Percentiles rank a stretch among this genome's conserved stretches.
Conservation (phyloP, 1,140 invertebrate species). For the Zaprionus nigranus region DNA sequence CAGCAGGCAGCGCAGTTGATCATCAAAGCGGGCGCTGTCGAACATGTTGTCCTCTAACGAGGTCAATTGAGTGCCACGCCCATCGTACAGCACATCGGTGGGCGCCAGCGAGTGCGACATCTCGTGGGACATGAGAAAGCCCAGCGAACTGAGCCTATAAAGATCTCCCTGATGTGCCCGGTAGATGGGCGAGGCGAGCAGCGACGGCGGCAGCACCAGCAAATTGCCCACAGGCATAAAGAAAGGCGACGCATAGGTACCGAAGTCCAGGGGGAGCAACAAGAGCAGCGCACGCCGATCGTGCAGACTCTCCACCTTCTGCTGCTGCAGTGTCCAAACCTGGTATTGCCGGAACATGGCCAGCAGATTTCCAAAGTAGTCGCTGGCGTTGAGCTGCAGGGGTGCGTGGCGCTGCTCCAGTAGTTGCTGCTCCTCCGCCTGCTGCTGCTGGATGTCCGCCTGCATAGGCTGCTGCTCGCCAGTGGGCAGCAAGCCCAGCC, state of each 20-base stretch:
- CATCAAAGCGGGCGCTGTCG: not conserved
- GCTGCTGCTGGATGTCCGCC: not conserved
- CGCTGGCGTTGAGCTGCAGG: slow-evolving; percentile 23
- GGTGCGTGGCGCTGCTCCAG: slow-evolving; percentile 32
- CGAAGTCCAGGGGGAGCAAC: slow-evolving; percentile 22
- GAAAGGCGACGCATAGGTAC: slow-evolving; percentile 52
- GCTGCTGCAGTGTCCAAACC: not conserved
- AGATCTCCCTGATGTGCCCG: slow-evolving; percentile 16
- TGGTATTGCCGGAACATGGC: slow-evolving; percentile 11
- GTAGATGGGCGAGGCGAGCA: slow-evolving; percentile 44
- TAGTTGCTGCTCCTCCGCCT: not conserved
- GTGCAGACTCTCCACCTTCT: not conserved
- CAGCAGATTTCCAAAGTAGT: slow-evolving; percentile 53
- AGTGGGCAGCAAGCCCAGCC: slow-evolving; percentile 44
- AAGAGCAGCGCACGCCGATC: not conserved
- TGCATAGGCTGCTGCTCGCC: not conserved
- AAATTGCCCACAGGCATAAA: slow-evolving; percentile 33
- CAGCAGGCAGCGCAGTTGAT: not conserved
- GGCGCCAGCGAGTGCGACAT: slow-evolving; percentile 54
- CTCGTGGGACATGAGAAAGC: slow-evolving; percentile 61
- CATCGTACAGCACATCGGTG: slow-evolving; percentile 1
- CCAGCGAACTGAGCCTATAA: slow-evolving; percentile 45
- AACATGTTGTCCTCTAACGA: not conserved
- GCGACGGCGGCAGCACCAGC: slow-evolving; percentile 50
- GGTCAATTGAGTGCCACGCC: not conserved